Base-by-base conservation (phyloP, 2,113 vertebrate species). In the Stictonetta naevosa region DNA sequence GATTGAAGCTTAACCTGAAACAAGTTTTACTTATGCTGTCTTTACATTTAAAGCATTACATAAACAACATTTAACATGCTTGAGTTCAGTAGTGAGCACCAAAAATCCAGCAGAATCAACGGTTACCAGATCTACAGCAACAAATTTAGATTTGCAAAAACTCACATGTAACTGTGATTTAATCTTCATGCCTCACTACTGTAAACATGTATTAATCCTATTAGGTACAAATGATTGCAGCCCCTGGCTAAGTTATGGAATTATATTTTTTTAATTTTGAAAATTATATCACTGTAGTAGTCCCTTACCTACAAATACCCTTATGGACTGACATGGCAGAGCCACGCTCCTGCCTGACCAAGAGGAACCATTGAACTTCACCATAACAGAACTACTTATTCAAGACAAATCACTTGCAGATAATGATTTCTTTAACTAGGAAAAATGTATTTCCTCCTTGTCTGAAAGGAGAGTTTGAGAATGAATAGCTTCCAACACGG, bases 261-360 rank as follows among this genome's bases (percentile, higher is more conserved):
- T 3, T 38, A 48, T 0, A 0, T 11, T 76, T 84, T n/a, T n/a
- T n/a, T n/a, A n/a, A n/a, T n/a, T n/a, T 25, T 60, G 29, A 74
- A 83, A 86, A 20, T 71, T n/a, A 3, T 13, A 52, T 11, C 31
- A 28, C 4, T 60, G 8, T 38, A 59, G 8, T 38, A 59, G 34
- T 21, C 23, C 59, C 25, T 62, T 42, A 59, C 25, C 36, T n/a
- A 40, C 0, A 0, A 67, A 59, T 18, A 92, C 6, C 9, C 13
- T 36, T 38, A 86, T 44, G 15, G 21, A 42, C 2, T 58, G 20
- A 68, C 12, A 90, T 67, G 18, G 17, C 13, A 72, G 67, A 68
- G 15, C 8, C 12, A 5, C 34, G 19, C 20, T 23, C 53, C 74
- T 62, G 50, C 18, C 40, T 44, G 72, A 69, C 21, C 9, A 40